Conservation (phyloP, 2,797 vertebrate genomes). For the Gouania willdenowi region DNA sequence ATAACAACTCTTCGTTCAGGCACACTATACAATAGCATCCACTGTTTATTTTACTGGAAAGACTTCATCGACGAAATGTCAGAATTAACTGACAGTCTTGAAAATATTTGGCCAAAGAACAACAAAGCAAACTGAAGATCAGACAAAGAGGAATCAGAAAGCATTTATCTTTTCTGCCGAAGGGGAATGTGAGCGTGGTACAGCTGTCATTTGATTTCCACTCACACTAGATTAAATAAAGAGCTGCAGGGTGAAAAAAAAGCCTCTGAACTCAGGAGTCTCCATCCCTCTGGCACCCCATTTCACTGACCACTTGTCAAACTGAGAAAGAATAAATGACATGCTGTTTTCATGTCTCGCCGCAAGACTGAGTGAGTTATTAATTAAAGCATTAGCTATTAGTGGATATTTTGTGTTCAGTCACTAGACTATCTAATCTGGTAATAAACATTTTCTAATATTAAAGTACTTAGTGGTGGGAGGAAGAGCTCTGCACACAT, state of each 20-base stretch:
- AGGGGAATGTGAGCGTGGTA: conserved; percentile 21
- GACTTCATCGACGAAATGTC: conserved; percentile 76
- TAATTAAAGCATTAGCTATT: conserved; percentile 49
- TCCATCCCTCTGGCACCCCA: conserved; percentile 30
- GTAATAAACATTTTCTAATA: conserved; percentile 22
- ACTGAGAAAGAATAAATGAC: conserved; percentile 34
- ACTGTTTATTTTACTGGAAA: conserved; percentile 80
- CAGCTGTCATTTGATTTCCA: conserved; percentile 63
- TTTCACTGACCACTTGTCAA: conserved; percentile 70
- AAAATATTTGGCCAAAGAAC: conserved; percentile 80
- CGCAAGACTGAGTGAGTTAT: conserved; percentile 37
- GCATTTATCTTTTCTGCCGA: conserved; percentile 57
- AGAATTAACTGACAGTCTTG: conserved; percentile 80
- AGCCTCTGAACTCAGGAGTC: conserved; percentile 19
- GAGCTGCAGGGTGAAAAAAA: conserved; percentile 15
- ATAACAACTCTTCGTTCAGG: conserved; percentile 66
- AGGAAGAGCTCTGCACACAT: conserved; percentile 5
- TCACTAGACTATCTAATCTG: conserved; percentile 20
- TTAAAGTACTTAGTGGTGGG: conserved; percentile 17
- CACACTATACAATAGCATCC: conserved; percentile 68
- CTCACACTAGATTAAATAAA: conserved; percentile 58
- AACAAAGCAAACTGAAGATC: conserved; percentile 67
- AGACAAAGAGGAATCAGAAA: conserved; percentile 56
- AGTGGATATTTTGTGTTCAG: conserved; percentile 17
- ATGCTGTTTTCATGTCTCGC: conserved; percentile 34